phyloP scores from a whole-genome alignment of 2,797 vertebrate species.

The Urophycis tenuis region DNA sequence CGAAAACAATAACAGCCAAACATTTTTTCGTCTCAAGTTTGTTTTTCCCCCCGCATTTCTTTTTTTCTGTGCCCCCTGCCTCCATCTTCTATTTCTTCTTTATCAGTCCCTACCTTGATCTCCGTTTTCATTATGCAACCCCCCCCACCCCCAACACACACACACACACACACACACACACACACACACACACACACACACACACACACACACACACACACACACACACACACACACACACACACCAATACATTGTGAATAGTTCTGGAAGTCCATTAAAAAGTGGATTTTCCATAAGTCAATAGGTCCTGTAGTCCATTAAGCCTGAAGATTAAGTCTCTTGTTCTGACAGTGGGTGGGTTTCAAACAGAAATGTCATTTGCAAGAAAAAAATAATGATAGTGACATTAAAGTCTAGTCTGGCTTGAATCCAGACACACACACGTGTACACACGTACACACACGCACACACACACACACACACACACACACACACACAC shows the following conservation, averaged over 20 bases:
- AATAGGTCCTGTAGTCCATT: constrained; percentile 58
- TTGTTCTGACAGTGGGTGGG: constrained; percentile 29
- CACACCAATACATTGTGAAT: constrained; percentile 15
- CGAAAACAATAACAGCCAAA: constrained; percentile 62
- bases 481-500: background rate
- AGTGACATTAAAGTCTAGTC: background rate
- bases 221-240: constrained; percentile 6
- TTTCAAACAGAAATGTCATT: constrained; percentile 29
- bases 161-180: background rate
- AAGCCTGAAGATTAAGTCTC: constrained; percentile 50
- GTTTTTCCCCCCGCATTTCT: constrained; percentile 17
- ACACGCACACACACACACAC: background rate
- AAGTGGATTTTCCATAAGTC: constrained; percentile 56
- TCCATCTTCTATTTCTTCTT: constrained; percentile 18
- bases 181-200: too few relatives aligned
- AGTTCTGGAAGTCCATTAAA: constrained; percentile 55
- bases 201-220: background rate
- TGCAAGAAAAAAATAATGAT: background rate
- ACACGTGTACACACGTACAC: background rate
- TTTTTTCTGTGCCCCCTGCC: constrained; percentile 32
- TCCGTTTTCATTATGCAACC: background rate
- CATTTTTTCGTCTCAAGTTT: constrained; percentile 48
- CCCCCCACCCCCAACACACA: background rate
- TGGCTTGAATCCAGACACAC: background rate
- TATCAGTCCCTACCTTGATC: constrained; percentile 5